Evolutionary conservation across 2,113 vertebrate genomes (phyloP).

Genomic region (Cepphus grylle): DNA sequence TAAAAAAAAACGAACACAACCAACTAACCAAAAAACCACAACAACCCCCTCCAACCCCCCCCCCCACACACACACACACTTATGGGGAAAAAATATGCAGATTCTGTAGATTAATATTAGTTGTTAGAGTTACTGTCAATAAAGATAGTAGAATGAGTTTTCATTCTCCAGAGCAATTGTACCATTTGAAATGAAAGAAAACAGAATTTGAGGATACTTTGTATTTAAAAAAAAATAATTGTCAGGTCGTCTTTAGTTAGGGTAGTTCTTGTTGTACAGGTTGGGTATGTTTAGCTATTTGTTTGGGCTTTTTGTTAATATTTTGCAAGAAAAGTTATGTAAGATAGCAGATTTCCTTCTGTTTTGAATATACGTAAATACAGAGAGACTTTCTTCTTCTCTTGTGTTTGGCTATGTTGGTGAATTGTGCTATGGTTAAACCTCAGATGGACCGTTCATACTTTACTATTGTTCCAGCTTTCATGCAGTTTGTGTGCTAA

Average conservation of each 20-base stretch:
- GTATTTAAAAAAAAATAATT: neutral
- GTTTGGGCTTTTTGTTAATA: neutral
- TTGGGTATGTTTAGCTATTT: neutral
- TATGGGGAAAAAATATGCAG: rapidly evolving
- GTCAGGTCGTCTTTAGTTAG: neutral
- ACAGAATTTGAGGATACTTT: neutral
- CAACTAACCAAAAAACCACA: neutral
- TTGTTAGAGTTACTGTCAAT: neutral
- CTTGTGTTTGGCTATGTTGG: neutral
- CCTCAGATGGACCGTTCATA: neutral
- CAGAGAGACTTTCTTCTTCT: neutral
- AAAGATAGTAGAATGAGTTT: neutral
- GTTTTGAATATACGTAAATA: neutral
- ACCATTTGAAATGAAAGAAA: neutral
- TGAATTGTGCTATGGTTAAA: neutral
- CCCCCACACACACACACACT: rapidly evolving
- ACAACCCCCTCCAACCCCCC: too few species aligned
- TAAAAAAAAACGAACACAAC: neutral
- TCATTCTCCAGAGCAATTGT: neutral
- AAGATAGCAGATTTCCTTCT: neutral
- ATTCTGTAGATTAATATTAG: neutral
- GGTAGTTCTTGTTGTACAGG: neutral
- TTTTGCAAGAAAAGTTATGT: neutral
- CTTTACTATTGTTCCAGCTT: neutral
- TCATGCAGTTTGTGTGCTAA: neutral